Conservation (phyloP, 1,140 invertebrate species). For the Holotrichia oblita region DNA sequence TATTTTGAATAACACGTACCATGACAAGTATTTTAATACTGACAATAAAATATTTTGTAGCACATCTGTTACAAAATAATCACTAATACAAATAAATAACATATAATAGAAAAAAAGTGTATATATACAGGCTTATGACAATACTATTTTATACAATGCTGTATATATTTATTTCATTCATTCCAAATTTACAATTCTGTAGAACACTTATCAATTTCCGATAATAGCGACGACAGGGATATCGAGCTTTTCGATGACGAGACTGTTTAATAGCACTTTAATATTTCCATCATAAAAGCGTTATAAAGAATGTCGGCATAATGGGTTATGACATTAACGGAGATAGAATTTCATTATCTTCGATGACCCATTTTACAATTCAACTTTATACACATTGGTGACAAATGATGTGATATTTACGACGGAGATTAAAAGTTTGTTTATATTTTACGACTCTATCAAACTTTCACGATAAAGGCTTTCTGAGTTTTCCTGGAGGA, state of each 20-base stretch:
- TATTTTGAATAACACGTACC: too few relatives aligned
- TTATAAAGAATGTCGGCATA: background rate
- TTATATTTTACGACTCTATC: slow-evolving; percentile 17
- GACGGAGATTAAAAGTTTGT: slow-evolving; percentile 12
- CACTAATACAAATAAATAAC: too few relatives aligned
- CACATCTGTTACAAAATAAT: too few relatives aligned
- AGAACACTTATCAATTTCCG: background rate
- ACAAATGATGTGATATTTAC: slow-evolving; percentile 7
- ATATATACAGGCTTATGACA: too few relatives aligned
- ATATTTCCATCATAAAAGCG: slow-evolving; percentile 7
- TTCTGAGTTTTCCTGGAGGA: background rate
- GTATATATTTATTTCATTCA: background rate
- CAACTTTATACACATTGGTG: background rate
- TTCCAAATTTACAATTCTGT: background rate
- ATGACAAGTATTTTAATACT: too few relatives aligned
- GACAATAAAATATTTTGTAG: too few relatives aligned
- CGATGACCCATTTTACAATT: slow-evolving; percentile 20
- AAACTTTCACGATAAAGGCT: background rate
- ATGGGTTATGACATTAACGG: background rate
- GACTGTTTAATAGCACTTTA: background rate
- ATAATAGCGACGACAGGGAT: background rate
- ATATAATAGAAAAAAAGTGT: too few relatives aligned
- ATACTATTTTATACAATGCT: background rate
- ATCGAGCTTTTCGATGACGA: background rate
- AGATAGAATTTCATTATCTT: slow-evolving; percentile 17